These are phyloP conservation scores for Rhingia campestris DNA, from an alignment of 2,888 invertebrate genomes.

Conservation along the genomic window DNA sequence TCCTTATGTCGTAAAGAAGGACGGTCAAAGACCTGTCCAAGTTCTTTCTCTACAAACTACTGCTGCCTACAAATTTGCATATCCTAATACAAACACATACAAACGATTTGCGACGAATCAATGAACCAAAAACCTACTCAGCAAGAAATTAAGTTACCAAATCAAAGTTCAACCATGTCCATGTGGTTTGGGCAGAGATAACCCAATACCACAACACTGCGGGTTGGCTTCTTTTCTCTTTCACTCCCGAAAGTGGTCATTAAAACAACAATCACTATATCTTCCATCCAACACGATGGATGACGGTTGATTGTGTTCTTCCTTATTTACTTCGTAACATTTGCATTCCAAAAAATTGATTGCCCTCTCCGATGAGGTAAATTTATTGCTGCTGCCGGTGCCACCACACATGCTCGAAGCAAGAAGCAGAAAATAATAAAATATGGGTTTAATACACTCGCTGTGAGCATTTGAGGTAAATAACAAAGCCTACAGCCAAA, in stretches of 20 bases:
- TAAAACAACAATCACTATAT: conserved; percentile 31
- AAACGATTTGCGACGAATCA: conserved; percentile 21
- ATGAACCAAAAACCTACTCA: conserved; percentile 50
- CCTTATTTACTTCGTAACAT: conserved; percentile 66
- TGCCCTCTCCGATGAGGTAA: conserved; percentile 45
- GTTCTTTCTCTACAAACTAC: background rate
- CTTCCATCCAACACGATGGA: conserved; percentile 9
- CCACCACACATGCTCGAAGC: conserved; percentile 14
- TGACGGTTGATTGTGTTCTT: conserved; percentile 52
- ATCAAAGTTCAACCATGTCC: conserved; percentile 51
- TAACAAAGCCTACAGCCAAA: conserved; percentile 51
- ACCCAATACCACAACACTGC: conserved; percentile 20
- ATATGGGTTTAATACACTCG: conserved; percentile 67
- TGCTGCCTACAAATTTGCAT: conserved; percentile 28
- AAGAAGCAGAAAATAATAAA: background rate
- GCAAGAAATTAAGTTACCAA: conserved; percentile 43
- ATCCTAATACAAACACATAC: background rate
- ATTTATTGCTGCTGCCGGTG: conserved; percentile 12
- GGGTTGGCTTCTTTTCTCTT: conserved; percentile 21
- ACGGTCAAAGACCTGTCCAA: conserved; percentile 63
- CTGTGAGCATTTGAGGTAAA: conserved; percentile 36
- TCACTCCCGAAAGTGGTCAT: conserved; percentile 43
- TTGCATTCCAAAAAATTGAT: conserved; percentile 66
- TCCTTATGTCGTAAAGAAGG: conserved; percentile 51
- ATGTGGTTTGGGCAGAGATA: conserved; percentile 45